Conservation (phyloP, 1,140 invertebrate genomes). For the Drosophila punjabiensis region DNA sequence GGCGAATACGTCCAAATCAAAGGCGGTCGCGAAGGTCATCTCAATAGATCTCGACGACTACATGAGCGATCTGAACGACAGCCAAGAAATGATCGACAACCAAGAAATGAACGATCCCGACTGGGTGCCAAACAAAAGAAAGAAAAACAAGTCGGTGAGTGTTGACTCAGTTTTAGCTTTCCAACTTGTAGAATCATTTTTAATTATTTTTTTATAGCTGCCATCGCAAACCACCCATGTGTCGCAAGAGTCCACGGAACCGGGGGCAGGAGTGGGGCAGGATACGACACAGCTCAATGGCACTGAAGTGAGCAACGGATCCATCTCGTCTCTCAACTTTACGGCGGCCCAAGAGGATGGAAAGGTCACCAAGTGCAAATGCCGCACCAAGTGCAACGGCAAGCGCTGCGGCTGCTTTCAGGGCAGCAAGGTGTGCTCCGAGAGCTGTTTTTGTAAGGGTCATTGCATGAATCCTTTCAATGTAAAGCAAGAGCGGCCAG, state of each 20-base stretch:
- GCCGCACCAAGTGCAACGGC: slow-evolving; percentile 55
- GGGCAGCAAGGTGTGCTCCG: slow-evolving; percentile 17
- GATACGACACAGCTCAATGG: background rate
- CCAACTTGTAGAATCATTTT: background rate
- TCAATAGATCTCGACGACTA: background rate
- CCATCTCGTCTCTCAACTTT: slow-evolving; percentile 14
- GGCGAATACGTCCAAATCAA: background rate
- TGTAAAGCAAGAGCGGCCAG: background rate
- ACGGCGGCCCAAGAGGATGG: slow-evolving; percentile 11
- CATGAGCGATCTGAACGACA: background rate
- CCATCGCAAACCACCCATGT: background rate
- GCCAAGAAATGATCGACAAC: slow-evolving; percentile 20
- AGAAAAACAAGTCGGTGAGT: background rate
- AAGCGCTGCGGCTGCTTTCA: slow-evolving; percentile 66
- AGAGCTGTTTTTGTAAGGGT: slow-evolving; percentile 43
- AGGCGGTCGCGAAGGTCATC: rapidly evolving
- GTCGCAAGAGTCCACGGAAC: background rate
- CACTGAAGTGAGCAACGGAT: slow-evolving; percentile 18
- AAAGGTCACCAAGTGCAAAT: slow-evolving; percentile 41
- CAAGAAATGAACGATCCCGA: slow-evolving; percentile 89
- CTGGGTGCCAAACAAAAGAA: slow-evolving; percentile 85
- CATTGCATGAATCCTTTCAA: slow-evolving; percentile 55
- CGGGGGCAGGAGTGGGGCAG: background rate
- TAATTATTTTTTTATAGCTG: background rate
- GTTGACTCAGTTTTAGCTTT: background rate